Base-by-base conservation (phyloP, 2,888 invertebrate genomes). In the Lagria hirta region DNA sequence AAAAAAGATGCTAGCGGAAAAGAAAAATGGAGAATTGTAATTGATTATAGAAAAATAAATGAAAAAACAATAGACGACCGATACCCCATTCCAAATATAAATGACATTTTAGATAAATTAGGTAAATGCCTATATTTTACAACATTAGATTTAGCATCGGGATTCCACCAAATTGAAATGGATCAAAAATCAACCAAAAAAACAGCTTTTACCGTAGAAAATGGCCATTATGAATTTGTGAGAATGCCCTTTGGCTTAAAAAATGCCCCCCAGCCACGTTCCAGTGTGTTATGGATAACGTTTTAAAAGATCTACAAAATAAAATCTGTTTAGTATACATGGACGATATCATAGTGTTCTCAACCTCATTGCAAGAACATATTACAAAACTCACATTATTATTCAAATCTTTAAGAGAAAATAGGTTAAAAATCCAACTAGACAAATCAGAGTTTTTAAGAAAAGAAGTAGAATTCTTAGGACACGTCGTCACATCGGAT, bases 221-320 rank as follows among this genome's bases (percentile, higher is more conserved):
- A 44, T 4, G 69, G 65, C 12, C 68, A 68, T 41, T 68, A 55
- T 29, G 61, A 70, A 46, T 71, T 57, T 33, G 49, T 42, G 3
- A 34, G 66, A 11, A 62, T 69, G 61, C 66, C 66, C 0, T 66
- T 71, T 48, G 70, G 66, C 1, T 57, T 73, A 5, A 66, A 65
- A 56, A 70, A 69, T 43, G 69, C 70, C 1, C 58, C 56, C 71
- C 72, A 0, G 43, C 58, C 2, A 58, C 57, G 0, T 65, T 67
- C 17, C 58, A 61, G 48, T 22, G 61, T 4, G 20, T 62, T 21
- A 66, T 66, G 62, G 57, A 65, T 29, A 49, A 21, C 1, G 55
- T 64, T 4, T 40, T 66, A 14, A 10, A 43, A 1, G 61, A 62
- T 4, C 18, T 65, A 1, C 55, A 58, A 51, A 53, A 55, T 24